A percentile compares a stretch with the other conserved stretches of the same genome.
Evolutionary conservation across 2,888 invertebrate species (phyloP).

Genomic region (Agrenia bidenticulata): DNA sequence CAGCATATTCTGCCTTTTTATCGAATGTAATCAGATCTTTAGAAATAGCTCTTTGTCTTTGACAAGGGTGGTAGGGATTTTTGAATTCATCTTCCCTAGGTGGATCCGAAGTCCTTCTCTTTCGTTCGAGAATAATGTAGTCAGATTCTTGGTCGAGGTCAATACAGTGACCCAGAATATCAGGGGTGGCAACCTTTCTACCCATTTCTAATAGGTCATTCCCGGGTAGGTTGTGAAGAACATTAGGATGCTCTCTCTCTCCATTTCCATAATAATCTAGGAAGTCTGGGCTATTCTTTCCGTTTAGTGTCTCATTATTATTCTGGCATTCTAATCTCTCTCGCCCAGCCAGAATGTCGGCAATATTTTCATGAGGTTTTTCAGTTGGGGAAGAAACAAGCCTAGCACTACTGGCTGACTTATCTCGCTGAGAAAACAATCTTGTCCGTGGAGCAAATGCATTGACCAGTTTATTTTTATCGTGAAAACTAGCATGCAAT

Average conservation of each 20-base stretch:
- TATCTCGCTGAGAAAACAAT: slow-evolving; percentile 42
- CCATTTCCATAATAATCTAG: slow-evolving; percentile 18
- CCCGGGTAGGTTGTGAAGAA: background rate
- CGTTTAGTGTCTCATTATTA: background rate
- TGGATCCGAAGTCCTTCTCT: no score
- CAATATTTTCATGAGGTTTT: background rate
- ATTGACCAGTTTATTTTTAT: slow-evolving; percentile 42
- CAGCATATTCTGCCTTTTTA: no score
- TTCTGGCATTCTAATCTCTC: background rate
- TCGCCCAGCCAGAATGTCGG: background rate
- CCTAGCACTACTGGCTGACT: slow-evolving; percentile 35
- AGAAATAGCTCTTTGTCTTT: no score
- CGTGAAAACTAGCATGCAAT: slow-evolving; percentile 47
- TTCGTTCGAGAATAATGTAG: background rate
- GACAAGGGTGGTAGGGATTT: no score
- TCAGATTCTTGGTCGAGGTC: slow-evolving; percentile 17
- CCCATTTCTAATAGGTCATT: background rate
- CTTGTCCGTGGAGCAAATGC: slow-evolving; percentile 37
- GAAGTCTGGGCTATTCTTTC: slow-evolving; percentile 18
- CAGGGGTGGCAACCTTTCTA: slow-evolving; percentile 9
- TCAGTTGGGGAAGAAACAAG: slow-evolving; percentile 12
- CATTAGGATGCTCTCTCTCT: background rate
- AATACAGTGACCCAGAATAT: slow-evolving; percentile 21
- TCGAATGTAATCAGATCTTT: no score
- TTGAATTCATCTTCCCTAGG: no score